phyloP scores from a whole-genome alignment of 2,888 invertebrate genomes.

The Cheiracanthium punctorium region DNA sequence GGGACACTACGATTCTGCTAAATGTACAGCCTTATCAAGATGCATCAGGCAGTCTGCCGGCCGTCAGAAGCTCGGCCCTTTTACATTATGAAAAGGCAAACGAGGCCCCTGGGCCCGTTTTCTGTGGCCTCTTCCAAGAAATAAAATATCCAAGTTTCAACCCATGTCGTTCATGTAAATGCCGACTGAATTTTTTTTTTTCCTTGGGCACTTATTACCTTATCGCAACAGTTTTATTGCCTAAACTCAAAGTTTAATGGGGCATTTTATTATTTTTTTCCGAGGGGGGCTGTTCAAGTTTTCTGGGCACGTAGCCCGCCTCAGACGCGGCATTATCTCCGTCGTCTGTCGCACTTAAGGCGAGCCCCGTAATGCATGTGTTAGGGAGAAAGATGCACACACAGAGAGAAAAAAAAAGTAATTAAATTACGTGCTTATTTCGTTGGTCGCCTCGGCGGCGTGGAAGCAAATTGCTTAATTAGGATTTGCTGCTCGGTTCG shows the following conservation, averaged over 20 bases:
- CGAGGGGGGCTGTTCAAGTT: constrained; percentile 6
- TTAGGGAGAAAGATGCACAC: constrained; percentile 1
- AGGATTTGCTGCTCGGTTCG: constrained; percentile 44
- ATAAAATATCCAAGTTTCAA: constrained; percentile 12
- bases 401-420: too few species aligned
- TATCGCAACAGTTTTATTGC: constrained; percentile 66
- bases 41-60: constrained; percentile 42
- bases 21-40: constrained; percentile 41
- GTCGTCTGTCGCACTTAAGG: constrained; percentile 52
- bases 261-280: constrained; percentile 62
- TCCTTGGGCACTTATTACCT: constrained; percentile 53
- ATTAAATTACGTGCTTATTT: constrained; percentile 65
- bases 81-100: constrained; percentile 50
- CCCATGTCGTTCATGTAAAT: constrained; percentile 65
- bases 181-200: constrained; percentile 26
- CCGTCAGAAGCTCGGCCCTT: constrained; percentile 14
- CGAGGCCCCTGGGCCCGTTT: constrained; percentile 45
- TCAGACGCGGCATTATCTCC: constrained; percentile 36
- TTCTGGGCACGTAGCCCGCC: constrained; percentile 34
- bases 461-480: constrained; percentile 60
- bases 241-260: constrained; percentile 69
- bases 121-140: constrained; percentile 25
- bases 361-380: background rate
- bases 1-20: constrained; percentile 13
- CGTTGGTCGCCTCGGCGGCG: background rate